These are phyloP conservation scores for Danio albolineatus DNA, from an alignment of 2,797 vertebrate genomes.

Conservation along the genomic window DNA sequence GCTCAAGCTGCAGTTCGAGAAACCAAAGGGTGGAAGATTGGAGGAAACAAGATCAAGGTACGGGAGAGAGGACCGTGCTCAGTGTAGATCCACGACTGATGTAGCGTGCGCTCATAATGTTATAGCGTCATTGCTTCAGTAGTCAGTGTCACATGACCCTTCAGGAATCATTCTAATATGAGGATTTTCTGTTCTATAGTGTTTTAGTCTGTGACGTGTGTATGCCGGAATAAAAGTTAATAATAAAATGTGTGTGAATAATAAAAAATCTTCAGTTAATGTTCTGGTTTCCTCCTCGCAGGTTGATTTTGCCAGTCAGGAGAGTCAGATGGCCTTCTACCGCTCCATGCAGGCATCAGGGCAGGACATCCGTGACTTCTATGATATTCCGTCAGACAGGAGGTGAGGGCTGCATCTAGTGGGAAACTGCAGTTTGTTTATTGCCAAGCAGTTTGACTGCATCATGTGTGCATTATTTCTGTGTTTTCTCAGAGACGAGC, in stretches of 20 bases:
- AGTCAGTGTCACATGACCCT: no score
- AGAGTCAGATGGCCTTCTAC: conserved; percentile 98
- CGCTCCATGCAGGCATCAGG: conserved; percentile 98
- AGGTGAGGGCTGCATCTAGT: conserved; percentile 75
- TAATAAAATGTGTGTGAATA: no score
- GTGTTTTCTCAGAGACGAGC: conserved; percentile 85
- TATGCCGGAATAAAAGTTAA: no score
- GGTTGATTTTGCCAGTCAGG: conserved; percentile 99
- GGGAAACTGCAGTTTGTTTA: neutral
- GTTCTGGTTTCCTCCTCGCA: conserved; percentile 64
- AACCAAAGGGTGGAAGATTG: conserved; percentile 99
- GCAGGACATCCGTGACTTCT: conserved; percentile 97
- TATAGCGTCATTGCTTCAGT: no score
- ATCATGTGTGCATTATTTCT: neutral
- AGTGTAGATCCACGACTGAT: no score
- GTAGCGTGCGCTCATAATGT: no score
- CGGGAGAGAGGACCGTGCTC: conserved; percentile 42
- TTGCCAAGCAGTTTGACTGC: no score
- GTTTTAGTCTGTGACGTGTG: no score
- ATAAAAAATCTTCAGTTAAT: neutral
- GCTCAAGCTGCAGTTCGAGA: conserved; percentile 98
- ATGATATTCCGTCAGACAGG: conserved; percentile 93
- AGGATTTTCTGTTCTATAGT: no score
- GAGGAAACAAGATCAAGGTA: conserved; percentile 99
- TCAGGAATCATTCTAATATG: no score